phyloP scores from a whole-genome alignment of 2,113 vertebrate species.

The Chloebia gouldiae region DNA sequence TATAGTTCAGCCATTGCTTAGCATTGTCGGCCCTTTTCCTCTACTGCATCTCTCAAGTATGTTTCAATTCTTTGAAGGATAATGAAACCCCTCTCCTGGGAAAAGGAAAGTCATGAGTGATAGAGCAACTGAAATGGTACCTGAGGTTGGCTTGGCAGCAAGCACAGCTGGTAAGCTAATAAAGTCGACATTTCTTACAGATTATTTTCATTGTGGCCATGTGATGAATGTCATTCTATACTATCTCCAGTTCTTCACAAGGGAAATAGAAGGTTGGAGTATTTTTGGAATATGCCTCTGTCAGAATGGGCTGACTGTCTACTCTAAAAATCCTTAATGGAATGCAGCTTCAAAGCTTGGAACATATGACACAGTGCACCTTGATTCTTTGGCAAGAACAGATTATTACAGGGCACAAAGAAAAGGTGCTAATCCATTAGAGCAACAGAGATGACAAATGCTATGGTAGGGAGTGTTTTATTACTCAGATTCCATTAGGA shows the following conservation, averaged over 20 bases:
- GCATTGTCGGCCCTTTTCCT: neutral
- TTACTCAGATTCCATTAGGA: neutral
- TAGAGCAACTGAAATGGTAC: neutral
- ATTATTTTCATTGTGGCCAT: neutral
- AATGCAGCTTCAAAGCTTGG: neutral
- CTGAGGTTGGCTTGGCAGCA: neutral
- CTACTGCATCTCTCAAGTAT: neutral
- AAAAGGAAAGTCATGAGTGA: neutral
- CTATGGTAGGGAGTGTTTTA: neutral
- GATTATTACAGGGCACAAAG: neutral
- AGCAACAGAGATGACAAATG: neutral
- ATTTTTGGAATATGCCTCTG: neutral
- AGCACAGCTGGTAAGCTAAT: neutral
- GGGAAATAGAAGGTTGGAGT: neutral
- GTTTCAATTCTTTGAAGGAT: conserved; percentile 5
- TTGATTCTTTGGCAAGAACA: neutral
- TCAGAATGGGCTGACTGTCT: neutral
- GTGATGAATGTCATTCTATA: neutral
- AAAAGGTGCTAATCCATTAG: neutral
- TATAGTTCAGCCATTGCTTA: neutral
- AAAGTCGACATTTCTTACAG: neutral
- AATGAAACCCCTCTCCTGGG: neutral
- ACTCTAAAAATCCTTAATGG: neutral
- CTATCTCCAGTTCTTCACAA: neutral
- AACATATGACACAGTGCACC: neutral